These are phyloP conservation scores for Halictus rubicundus DNA, from an alignment of 1,140 invertebrate species.

Conservation along the genomic window DNA sequence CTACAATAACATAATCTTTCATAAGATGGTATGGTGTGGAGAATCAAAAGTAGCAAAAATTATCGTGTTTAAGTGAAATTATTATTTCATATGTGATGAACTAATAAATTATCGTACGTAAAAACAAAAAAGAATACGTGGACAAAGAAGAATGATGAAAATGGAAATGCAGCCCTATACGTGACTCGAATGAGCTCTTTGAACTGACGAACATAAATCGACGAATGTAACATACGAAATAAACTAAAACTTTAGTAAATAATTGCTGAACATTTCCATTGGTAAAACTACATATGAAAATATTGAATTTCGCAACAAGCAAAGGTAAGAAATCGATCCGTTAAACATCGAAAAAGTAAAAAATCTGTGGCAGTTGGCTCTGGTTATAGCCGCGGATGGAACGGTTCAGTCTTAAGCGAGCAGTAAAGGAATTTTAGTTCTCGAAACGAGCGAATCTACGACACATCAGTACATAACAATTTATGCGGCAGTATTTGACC, in stretches of 20 bases:
- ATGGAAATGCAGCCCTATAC: not conserved
- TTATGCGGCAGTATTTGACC: constrained; percentile 5
- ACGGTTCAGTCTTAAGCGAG: constrained; percentile 44
- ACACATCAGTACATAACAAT: constrained; percentile 16
- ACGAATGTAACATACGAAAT: not conserved
- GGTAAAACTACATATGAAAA: not conserved
- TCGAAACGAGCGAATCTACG: not conserved
- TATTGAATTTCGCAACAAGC: constrained; percentile 12
- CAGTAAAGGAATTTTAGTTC: constrained; percentile 22
- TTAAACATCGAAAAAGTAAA: constrained; percentile 15
- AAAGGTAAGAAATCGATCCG: constrained; percentile 6
- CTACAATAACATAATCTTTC: not conserved
- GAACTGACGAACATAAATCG: not conserved
- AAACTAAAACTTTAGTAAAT: not conserved
- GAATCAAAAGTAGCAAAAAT: not conserved
- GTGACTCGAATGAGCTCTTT: not conserved
- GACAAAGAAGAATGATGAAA: not conserved
- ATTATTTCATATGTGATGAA: too few species aligned
- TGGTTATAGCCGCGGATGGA: constrained; percentile 16
- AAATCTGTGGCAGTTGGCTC: constrained; percentile 15
- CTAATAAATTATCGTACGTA: not conserved
- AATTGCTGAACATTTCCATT: not conserved
- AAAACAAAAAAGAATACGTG: not conserved
- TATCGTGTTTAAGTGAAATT: too few species aligned
- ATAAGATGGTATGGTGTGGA: not conserved